A percentile compares a stretch with the other conserved stretches of the same genome.
Conservation (phyloP, 2,888 invertebrate species). For the Pammene fasciana region DNA sequence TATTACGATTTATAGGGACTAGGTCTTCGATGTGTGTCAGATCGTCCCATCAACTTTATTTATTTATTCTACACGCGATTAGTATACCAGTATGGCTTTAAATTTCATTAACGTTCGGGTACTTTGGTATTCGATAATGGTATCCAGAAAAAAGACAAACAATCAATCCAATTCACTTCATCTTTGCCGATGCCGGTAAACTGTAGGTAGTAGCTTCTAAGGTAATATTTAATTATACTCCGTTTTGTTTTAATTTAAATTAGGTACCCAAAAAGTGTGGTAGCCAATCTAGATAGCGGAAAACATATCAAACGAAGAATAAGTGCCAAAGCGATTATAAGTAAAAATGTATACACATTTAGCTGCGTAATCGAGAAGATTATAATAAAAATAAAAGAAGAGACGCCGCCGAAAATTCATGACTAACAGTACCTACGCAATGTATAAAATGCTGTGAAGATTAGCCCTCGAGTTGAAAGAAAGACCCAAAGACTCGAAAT, state of each 20-base stretch:
- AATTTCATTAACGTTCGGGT: conserved; percentile 25
- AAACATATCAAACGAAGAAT: conserved; percentile 9
- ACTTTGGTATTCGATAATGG: not conserved
- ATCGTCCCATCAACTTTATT: no score
- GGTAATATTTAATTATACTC: conserved; percentile 29
- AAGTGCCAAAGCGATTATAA: conserved; percentile 7
- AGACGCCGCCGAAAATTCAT: not conserved
- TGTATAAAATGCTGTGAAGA: no score
- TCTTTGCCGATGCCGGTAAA: conserved; percentile 29
- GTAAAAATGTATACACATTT: conserved; percentile 9
- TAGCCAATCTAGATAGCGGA: conserved; percentile 6
- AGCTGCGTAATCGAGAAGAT: not conserved
- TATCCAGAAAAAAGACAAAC: conserved; percentile 8
- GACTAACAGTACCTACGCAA: no score
- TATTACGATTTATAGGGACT: no score
- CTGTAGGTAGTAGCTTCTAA: conserved; percentile 33
- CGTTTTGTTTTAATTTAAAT: conserved; percentile 34
- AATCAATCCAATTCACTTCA: conserved; percentile 26
- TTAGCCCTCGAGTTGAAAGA: no score
- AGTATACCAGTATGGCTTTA: conserved; percentile 1
- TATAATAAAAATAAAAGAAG: not conserved
- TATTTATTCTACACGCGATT: conserved; percentile 1
- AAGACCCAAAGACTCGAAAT: no score
- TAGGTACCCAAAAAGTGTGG: not conserved
- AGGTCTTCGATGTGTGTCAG: no score